These are phyloP conservation scores for Dryobotodes eremita DNA, from an alignment of 2,888 invertebrate genomes.

Conservation along the genomic window DNA sequence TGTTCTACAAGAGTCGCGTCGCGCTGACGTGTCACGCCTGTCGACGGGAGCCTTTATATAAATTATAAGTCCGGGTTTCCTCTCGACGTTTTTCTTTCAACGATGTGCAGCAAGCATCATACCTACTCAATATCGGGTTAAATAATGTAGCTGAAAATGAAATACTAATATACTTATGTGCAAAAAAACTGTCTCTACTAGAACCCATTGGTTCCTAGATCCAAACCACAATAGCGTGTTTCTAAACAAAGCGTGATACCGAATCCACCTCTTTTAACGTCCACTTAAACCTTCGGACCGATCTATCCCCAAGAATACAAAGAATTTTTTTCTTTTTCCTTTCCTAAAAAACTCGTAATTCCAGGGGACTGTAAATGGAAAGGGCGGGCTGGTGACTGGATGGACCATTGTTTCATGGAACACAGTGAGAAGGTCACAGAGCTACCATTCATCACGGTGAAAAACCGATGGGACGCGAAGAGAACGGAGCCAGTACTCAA, in stretches of 20 bases:
- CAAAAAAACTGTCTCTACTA: background rate
- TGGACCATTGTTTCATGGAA: constrained; percentile 90
- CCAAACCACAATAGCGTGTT: background rate
- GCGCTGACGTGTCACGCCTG: too few relatives aligned
- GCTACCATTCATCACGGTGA: constrained; percentile 87
- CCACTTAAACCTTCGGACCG: constrained; percentile 5
- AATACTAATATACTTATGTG: background rate
- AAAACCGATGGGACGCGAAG: constrained; percentile 87
- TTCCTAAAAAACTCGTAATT: constrained; percentile 35
- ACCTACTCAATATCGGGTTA: too few relatives aligned
- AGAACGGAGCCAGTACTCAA: constrained; percentile 87
- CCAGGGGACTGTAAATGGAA: constrained; percentile 90
- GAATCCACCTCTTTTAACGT: constrained; percentile 8
- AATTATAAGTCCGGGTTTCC: too few relatives aligned
- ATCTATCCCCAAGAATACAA: constrained; percentile 37
- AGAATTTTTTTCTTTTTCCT: constrained; percentile 15
- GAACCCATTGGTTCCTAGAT: background rate
- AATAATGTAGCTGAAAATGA: too few relatives aligned
- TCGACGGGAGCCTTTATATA: too few relatives aligned
- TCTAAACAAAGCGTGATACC: constrained; percentile 1
- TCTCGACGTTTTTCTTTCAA: too few relatives aligned
- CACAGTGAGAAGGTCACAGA: constrained; percentile 89
- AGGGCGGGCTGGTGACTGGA: constrained; percentile 91
- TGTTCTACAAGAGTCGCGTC: too few relatives aligned
- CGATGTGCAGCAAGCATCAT: too few relatives aligned